phyloP scores from a whole-genome alignment of 2,888 invertebrate species.

The Oscheius sp. region DNA sequence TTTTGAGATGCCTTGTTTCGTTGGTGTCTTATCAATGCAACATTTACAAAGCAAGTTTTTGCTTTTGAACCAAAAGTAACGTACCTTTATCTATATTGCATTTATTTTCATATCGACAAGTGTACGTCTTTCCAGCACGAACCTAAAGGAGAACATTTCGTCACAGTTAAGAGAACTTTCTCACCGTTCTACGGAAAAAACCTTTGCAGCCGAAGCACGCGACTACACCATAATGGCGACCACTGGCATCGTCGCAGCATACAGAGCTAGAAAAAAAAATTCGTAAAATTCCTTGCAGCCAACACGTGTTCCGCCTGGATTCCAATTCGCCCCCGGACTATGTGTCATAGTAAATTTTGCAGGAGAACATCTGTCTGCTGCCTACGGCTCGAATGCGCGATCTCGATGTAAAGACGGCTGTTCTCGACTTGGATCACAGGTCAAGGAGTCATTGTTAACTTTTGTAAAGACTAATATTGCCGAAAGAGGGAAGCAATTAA shows the following conservation, averaged over 20 bases:
- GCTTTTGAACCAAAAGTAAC: constrained; percentile 8
- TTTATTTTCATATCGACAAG: constrained; percentile 64
- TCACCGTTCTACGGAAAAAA: constrained; percentile 63
- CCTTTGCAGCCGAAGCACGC: constrained; percentile 70
- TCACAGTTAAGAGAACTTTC: neutral
- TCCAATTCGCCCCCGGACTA: constrained; percentile 19
- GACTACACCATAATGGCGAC: constrained; percentile 67
- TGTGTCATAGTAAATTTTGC: constrained; percentile 24
- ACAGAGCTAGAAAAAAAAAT: constrained; percentile 61
- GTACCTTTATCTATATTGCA: constrained; percentile 67
- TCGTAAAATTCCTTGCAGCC: constrained; percentile 4
- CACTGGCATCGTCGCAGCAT: constrained; percentile 66
- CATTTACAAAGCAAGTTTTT: neutral
- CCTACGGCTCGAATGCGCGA: constrained; percentile 10
- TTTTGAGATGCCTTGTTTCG: neutral
- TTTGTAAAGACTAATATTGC: constrained; percentile 2
- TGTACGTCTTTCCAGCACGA: constrained; percentile 64
- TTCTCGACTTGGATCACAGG: constrained; percentile 11
- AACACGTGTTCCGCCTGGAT: constrained; percentile 12
- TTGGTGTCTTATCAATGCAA: constrained; percentile 6
- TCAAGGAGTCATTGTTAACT: constrained; percentile 12
- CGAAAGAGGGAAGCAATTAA: constrained; percentile 8
- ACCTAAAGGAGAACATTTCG: constrained; percentile 38
- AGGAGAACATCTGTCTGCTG: constrained; percentile 21
- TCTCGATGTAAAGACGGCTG: constrained; percentile 27